Evolutionary conservation across 37 sponge, comb jelly and placozoan genomes (phyloP).

Genomic region (Aplysina aerophoba): DNA sequence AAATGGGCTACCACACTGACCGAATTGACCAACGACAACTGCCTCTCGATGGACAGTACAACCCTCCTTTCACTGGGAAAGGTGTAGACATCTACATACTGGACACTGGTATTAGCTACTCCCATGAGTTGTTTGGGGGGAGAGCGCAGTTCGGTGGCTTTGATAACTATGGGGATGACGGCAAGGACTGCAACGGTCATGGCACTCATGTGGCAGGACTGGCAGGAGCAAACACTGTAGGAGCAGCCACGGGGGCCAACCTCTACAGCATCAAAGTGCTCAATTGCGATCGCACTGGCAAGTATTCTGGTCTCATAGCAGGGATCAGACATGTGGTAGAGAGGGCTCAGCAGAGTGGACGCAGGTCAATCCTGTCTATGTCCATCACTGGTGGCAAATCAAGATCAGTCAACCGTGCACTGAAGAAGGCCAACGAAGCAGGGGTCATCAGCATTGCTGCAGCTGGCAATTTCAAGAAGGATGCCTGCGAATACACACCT

Average conservation of each 20-base stretch:
- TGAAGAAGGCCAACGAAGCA: conserved; percentile 28
- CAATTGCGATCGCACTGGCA: conserved; percentile 55
- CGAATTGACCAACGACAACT: conserved; percentile 64
- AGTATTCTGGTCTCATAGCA: conserved; percentile 56
- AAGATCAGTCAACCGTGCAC: conserved; percentile 48
- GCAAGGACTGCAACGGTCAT: conserved; percentile 78
- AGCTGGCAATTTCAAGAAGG: conserved; percentile 29
- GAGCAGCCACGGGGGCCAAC: conserved; percentile 64
- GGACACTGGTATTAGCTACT: conserved; percentile 69
- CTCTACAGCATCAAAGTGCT: conserved; percentile 71
- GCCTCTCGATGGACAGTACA: conserved; percentile 56
- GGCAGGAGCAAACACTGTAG: conserved; percentile 69
- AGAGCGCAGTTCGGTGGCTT: conserved; percentile 16
- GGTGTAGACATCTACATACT: conserved; percentile 79
- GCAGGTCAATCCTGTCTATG: conserved; percentile 60
- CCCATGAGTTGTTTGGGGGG: conserved; percentile 38
- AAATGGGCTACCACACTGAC: conserved; percentile 59
- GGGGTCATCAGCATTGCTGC: conserved; percentile 14
- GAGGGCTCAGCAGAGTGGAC: not conserved
- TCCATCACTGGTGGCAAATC: conserved; percentile 56
- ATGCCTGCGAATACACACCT: conserved; percentile 25
- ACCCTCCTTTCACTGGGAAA: conserved; percentile 55
- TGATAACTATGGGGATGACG: conserved; percentile 25
- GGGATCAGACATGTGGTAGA: conserved; percentile 58
- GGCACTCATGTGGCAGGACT: conserved; percentile 83